Evolutionary conservation across 2,113 vertebrate species (phyloP).

Genomic region (Prionailurus bengalensis): DNA sequence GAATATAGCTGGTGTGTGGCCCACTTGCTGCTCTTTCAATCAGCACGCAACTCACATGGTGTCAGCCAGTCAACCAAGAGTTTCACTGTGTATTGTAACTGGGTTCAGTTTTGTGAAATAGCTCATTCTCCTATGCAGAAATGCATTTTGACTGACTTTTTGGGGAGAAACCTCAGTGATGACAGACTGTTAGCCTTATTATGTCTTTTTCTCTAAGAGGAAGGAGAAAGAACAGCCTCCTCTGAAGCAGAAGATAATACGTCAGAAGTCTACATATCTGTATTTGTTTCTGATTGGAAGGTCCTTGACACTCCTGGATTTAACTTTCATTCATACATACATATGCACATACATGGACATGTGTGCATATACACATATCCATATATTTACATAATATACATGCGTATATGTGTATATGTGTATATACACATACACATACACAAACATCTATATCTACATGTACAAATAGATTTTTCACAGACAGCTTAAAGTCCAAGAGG

Average conservation of each 20-base stretch:
- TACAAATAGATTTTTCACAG: not conserved
- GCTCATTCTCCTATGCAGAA: not conserved
- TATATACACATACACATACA: not conserved
- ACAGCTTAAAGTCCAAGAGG: not conserved
- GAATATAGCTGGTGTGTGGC: not conserved
- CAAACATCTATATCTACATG: not conserved
- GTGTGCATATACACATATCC: not conserved
- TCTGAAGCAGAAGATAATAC: not conserved
- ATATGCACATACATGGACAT: not conserved
- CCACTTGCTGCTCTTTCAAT: not conserved
- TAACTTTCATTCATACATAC: not conserved
- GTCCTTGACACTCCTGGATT: not conserved
- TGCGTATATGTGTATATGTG: not conserved
- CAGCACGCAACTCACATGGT: not conserved
- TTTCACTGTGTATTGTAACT: not conserved
- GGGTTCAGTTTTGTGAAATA: not conserved
- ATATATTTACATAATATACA: not conserved
- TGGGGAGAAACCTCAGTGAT: not conserved
- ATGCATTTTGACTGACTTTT: not conserved
- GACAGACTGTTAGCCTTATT: not conserved
- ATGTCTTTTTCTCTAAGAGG: not conserved
- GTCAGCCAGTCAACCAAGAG: not conserved
- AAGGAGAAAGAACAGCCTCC: not conserved
- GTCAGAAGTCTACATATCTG: not conserved
- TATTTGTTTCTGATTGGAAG: conserved; percentile 31